Base-by-base conservation (phyloP, 2,113 vertebrate genomes). In the Camarhynchus parvulus region DNA sequence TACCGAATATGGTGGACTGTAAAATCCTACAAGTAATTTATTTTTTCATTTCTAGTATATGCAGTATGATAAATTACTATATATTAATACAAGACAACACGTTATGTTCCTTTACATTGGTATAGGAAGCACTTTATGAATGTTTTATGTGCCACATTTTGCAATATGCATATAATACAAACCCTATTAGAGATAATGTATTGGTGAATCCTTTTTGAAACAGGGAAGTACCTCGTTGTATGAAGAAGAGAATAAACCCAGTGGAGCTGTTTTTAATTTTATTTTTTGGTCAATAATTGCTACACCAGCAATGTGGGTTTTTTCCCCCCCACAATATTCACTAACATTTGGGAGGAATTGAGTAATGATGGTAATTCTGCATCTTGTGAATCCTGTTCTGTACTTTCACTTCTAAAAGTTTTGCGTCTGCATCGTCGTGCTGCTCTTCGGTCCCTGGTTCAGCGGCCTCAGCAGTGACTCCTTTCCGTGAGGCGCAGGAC, bases 391-490 rank as follows among this genome's bases (percentile, higher is more conserved):
- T 58, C 14, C 18, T 19, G 42, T 7, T 64, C 31, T 18, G 67
- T 10, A 8, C 20, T 39, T 14, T 11, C n/a, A 3, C 20, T 21
- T 24, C 0, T 9, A 3, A 2, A 5, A 17, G 58, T 24, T 56
- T 10, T 35, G 13, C 47, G 9, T 11, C 18, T 10, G 49, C n/a
- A 3, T 1, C 2, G 4, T 4, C 8, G 7, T 20, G 84, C 64
- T 7, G 64, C 64, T 46, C 33, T 14, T 2, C 12, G 33, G 7
- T 16, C 11, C 11, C 37, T 3, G 15, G 15, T 18, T 2, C 49
- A 10, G 56, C 0, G 31, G 37, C 46, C 30, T 20, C 31, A 5
- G 2, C 0, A 4, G 15, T 8, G 23, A 2, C 41, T 23, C 55
- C 21, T n/a, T 13, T 33, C 55, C 21, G 53, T 9, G 31, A 22